Base-by-base conservation (phyloP, 1,140 invertebrate genomes). In the Arctopsyche grandis region DNA sequence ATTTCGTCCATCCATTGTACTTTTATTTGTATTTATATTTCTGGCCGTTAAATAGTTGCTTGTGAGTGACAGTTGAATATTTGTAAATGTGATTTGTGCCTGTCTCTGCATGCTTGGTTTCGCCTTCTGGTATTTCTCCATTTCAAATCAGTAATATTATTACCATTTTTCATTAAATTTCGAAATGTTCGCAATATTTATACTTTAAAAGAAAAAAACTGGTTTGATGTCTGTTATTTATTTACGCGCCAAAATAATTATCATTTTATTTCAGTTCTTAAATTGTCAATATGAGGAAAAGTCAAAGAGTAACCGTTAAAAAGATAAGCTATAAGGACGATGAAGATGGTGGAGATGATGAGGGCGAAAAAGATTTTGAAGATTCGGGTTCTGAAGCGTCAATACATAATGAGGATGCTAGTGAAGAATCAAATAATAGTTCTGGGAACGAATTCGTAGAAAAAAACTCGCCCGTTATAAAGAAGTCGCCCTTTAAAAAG, bases 351-450 rank as follows among this genome's bases (percentile, higher is more conserved):
- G 86, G 87, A 71, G 86, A 87, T 69, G 83, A 86, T 63, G 85
- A 85, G 24, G 87, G 84, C 74, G 87, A 86, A 69, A 46, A 83
- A 26, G 87, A 88, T 84, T 89, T 88, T 73, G 86, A 85, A 81
- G 88, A 89, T 84, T 89, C 88, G 7, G 88, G 87, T 21, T 88
- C 87, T 5, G 88, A 89, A 46, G 88, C 88, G 4, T 83, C 86
- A 56, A 86, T 89, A 82, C 84, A 86, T 60, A 22, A 78, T 44
- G 71, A 79, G 12, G 69, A 60, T 58, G 78, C 56, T 29, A 19
- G 22, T 22, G 75, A 82, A 9, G 75, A 79, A 60, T 79, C 81
- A 0, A 7, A 70, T 26, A 52, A 4, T 16, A 80, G 76, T 56
- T 82, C 81, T 12, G 79, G 43, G 19, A 75, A 78, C 4, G 70